Evolutionary conservation across 2,113 vertebrate species (phyloP), one percentile per base, ranked within the genome.

Genomic region (Tetrax tetrax): DNA sequence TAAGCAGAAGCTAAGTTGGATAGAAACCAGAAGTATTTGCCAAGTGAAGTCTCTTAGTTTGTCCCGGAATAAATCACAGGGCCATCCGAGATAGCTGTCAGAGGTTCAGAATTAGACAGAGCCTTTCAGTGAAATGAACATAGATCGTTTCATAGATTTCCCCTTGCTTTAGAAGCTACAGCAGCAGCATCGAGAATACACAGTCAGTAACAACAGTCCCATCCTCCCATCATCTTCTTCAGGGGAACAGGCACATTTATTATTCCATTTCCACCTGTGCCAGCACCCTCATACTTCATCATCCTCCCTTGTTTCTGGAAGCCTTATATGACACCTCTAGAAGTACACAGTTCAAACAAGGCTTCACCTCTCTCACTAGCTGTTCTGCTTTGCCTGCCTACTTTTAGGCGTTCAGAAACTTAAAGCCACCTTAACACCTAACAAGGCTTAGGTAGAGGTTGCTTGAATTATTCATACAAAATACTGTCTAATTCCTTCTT

Each of bases 391-490:
- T 95, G n/a, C 85, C 51, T 93, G 35, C 21, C 51, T 87, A 7
- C 22, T 93, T 90, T 64, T 38, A 76, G 65, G 57, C 82, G 51
- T 54, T 72, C 84, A 84, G 80, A 95, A 88, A 66, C 86, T 80
- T 76, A 84, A 75, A 68, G 69, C 31, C 86, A 35, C 43, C n/a
- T 92, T 78, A 94, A 78, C 48, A 76, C 28, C 53, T 85, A 78
- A 60, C 31, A 61, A 84, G 41, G 53, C 25, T 84, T 69, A 84
- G 89, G 28, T 53, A 92, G 76, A 72, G 33, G 76, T 93, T 79
- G 18, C 50, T 80, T 92, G 65, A 95, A 92, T 96, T 96, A 94
- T 95, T 96, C 89, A 92, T 85, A 31, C 37, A 92, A 93, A 91
- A 90, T 76, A 61, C 80, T 91, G 82, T 88, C 92, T 93, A 87